Conservation (phyloP, 2,888 invertebrate genomes). For the Acleris sparsana region DNA sequence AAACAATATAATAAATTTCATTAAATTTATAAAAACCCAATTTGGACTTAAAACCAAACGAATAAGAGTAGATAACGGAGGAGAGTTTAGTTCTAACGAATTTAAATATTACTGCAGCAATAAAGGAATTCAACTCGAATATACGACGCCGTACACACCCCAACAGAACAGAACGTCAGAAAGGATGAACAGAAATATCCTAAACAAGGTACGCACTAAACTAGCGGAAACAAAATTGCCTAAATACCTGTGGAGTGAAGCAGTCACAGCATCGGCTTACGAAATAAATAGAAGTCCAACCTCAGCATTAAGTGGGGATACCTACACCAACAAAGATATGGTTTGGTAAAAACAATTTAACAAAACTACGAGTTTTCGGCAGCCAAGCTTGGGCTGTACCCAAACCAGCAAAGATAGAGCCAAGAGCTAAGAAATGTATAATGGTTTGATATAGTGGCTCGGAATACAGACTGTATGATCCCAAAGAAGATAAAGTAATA, state of each 20-base stretch:
- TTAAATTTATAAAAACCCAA: no score
- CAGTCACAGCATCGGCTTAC: background rate
- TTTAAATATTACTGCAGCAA: no score
- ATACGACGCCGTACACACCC: no score
- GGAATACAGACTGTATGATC: conserved; percentile 17
- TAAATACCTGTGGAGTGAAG: background rate
- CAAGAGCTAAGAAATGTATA: conserved; percentile 15
- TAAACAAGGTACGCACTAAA: no score
- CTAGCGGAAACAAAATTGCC: no score
- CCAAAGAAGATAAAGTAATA: background rate
- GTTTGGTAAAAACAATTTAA: conserved; percentile 4
- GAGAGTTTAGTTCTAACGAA: no score
- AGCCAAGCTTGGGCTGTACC: conserved; percentile 15
- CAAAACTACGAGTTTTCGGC: conserved; percentile 4
- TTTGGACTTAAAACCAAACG: no score
- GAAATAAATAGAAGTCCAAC: conserved; percentile 15
- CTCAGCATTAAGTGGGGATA: conserved; percentile 4
- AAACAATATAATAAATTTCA: no score
- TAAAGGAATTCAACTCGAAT: no score
- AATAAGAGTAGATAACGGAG: no score
- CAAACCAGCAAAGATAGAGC: conserved; percentile 16
- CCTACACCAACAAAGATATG: conserved; percentile 6
- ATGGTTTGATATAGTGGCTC: conserved; percentile 16
- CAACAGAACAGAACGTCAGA: no score
- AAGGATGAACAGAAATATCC: no score